These are phyloP conservation scores for Diorhabda elongata DNA, from an alignment of 1,140 invertebrate genomes.

Conservation along the genomic window DNA sequence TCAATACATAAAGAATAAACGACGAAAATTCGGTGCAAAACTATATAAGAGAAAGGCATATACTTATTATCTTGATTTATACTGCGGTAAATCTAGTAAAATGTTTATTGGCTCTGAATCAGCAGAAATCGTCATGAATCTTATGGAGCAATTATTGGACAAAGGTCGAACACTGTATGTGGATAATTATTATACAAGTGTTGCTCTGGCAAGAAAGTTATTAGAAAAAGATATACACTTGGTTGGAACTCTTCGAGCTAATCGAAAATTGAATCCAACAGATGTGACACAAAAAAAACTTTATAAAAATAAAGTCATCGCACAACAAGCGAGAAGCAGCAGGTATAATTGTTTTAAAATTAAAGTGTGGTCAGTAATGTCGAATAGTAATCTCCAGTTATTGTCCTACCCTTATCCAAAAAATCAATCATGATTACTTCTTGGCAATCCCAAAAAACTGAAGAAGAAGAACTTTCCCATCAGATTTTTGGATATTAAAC, in stretches of 20 bases:
- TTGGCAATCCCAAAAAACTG: too few species aligned
- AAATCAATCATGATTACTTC: too few species aligned
- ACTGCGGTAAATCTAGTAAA: slow-evolving; percentile 35
- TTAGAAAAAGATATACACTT: slow-evolving; percentile 48
- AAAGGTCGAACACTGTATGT: slow-evolving; percentile 26
- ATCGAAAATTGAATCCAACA: slow-evolving; percentile 43
- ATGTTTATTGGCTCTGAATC: neutral
- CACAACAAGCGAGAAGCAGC: slow-evolving; percentile 42
- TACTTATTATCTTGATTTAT: slow-evolving; percentile 44
- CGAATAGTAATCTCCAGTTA: too few species aligned
- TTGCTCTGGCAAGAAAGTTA: slow-evolving; percentile 45
- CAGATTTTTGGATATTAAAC: too few species aligned
- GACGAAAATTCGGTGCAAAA: slow-evolving; percentile 47
- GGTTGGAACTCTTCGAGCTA: slow-evolving; percentile 46
- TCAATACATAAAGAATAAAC: slow-evolving; percentile 46
- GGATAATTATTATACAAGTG: slow-evolving; percentile 45
- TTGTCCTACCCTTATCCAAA: too few species aligned
- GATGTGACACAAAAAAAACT: slow-evolving; percentile 33
- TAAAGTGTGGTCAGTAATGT: too few species aligned
- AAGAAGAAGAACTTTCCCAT: too few species aligned
- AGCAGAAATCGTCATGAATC: slow-evolving; percentile 9
- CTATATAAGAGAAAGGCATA: slow-evolving; percentile 45
- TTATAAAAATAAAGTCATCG: slow-evolving; percentile 43
- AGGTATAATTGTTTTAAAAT: neutral
- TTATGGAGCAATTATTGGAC: slow-evolving; percentile 9